phyloP scores from a whole-genome alignment of 2,113 vertebrate species.

The Malurus alboscapulatus region DNA sequence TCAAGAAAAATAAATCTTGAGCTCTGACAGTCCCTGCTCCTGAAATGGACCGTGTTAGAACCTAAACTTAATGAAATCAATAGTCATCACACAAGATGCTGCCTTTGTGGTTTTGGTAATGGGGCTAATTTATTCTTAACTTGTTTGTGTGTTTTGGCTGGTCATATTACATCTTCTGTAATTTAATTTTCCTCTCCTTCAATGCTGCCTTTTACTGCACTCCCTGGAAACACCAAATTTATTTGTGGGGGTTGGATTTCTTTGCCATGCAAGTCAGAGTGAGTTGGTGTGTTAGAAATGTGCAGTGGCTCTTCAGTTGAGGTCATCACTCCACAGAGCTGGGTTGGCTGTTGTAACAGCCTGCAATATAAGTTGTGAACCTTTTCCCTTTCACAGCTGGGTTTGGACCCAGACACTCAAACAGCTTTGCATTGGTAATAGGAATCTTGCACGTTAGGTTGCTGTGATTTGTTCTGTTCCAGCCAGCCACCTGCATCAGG shows the following conservation, averaged over 20 bases:
- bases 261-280: background rate
- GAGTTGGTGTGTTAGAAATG: background rate
- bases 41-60: background rate
- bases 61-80: background rate
- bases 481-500: background rate
- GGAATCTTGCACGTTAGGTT: background rate
- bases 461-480: background rate
- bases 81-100: slow-evolving; percentile 1
- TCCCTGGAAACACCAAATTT: background rate
- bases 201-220: background rate
- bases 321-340: rapidly evolving
- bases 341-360: background rate
- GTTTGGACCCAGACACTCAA: background rate
- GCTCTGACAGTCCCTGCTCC: background rate
- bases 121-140: slow-evolving; percentile 40
- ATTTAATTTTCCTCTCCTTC: slow-evolving; percentile 41
- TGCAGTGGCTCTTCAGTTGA: background rate
- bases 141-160: slow-evolving; percentile 56
- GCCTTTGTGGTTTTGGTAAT: slow-evolving; percentile 54
- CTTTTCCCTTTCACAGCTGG: background rate
- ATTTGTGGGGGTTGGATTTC: background rate
- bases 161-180: slow-evolving; percentile 29
- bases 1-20: slow-evolving; percentile 14
- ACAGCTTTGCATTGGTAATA: background rate
- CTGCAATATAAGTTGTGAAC: rapidly evolving